A percentile compares a stretch with the other conserved stretches of the same genome.
These are phyloP conservation scores for Picus viridis DNA, from an alignment of 2,797 vertebrate species.

Conservation along the genomic window DNA sequence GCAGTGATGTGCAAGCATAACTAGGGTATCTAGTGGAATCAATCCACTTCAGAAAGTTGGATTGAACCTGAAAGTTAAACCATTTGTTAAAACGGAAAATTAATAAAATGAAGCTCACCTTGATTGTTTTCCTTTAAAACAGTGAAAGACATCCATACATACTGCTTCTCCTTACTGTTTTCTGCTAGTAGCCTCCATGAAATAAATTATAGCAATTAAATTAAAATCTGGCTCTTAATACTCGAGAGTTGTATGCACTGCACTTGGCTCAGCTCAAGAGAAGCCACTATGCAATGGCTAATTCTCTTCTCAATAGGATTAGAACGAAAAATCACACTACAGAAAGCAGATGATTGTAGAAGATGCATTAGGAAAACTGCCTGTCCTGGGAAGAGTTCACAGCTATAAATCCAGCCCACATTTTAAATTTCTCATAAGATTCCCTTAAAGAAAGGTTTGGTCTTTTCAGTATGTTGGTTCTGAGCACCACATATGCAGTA, in stretches of 20 bases:
- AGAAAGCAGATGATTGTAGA: neutral
- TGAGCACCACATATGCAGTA: neutral
- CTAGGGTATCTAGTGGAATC: neutral
- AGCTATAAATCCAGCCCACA: neutral
- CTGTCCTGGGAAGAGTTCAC: neutral
- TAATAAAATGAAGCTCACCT: neutral
- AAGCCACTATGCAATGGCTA: neutral
- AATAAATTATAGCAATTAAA: neutral
- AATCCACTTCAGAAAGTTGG: neutral
- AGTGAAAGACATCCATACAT: neutral
- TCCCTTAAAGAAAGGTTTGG: neutral
- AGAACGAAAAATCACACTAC: neutral
- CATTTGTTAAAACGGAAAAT: neutral
- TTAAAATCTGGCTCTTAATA: neutral
- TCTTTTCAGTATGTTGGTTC: neutral
- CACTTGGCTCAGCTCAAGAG: neutral
- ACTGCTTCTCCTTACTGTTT: neutral
- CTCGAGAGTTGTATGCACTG: neutral
- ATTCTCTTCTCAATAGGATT: neutral
- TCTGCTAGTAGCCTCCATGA: neutral
- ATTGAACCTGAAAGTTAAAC: neutral
- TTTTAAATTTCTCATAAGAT: neutral
- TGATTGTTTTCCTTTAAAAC: neutral
- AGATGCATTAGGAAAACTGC: neutral
- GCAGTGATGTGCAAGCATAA: neutral